Base-by-base conservation (phyloP, 1,140 invertebrate species). In the Sesamia nonagrioides region DNA sequence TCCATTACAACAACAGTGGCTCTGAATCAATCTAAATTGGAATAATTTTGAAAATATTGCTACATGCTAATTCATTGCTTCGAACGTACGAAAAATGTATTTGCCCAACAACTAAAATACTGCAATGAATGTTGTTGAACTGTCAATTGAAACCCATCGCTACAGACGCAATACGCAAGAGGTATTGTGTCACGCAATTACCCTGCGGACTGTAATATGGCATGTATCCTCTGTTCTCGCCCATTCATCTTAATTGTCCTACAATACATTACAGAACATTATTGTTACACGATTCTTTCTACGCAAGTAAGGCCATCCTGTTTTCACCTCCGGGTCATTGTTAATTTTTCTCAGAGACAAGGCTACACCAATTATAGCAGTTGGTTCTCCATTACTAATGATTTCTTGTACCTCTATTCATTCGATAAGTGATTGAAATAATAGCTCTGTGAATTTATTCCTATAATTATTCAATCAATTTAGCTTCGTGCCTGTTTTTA, bases 301-400 rank as follows among this genome's bases (percentile, higher is more conserved):
- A 27, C n/a, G 61, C 18, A 15, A n/a, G 35, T 79, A 84, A 87
- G 86, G 86, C 77, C 82, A 84, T 72, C 79, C 17, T 80, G 81
- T 82, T 89, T 86, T 86, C 84, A 84, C 82, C 84, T 88, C 83
- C 82, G 80, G 82, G 73, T 88, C 73, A 84, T 90, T 90, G 82
- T 89, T 84, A 72, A 84, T 83, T 89, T 84, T 86, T 82, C 63
- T 83, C 75, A 77, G 58, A 77, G 13, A 71, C 82, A 85, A 86
- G 85, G 84, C 61, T 84, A 69, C 71, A 75, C 54, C 69, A 21
- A 72, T 72, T 73, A 71, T 18, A 8, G 61, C 13, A 18, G 68
- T 27, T 45, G 5, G 52, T 73, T 48, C 40, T 75, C 33, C 7
- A 50, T 63, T 35, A 50, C 58, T 33, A 63, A 75, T 63, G 58